These are phyloP conservation scores for Hapalemur alaotrensis DNA, from an alignment of 2,797 vertebrate genomes.

Conservation along the genomic window DNA sequence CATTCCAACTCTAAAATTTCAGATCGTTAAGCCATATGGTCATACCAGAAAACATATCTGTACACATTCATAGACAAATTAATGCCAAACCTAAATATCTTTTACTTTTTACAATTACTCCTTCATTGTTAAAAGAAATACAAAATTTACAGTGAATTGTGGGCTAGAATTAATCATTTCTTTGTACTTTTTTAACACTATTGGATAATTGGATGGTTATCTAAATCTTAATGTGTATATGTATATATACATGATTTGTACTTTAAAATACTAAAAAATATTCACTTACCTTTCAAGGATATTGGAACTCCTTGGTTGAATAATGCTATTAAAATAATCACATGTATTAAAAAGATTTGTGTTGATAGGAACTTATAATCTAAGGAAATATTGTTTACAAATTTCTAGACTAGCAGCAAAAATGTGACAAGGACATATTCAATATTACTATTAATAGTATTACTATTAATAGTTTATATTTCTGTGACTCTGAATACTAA, in stretches of 20 bases:
- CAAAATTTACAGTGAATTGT: not conserved
- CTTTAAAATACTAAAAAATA: not conserved
- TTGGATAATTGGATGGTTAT: not conserved
- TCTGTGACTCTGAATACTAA: not conserved
- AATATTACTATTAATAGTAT: not conserved
- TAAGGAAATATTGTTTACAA: not conserved
- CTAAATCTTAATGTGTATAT: not conserved
- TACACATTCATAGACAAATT: not conserved
- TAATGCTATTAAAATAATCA: slow-evolving; percentile 63
- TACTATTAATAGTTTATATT: not conserved
- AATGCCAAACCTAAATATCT: not conserved
- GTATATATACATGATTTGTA: not conserved
- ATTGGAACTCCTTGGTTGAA: slow-evolving; percentile 3
- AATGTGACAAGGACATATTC: not conserved
- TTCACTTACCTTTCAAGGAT: slow-evolving; percentile 54
- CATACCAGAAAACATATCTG: not conserved
- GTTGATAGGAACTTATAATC: not conserved
- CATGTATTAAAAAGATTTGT: not conserved
- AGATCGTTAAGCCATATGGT: not conserved
- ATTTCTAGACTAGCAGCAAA: not conserved
- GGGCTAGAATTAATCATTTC: not conserved
- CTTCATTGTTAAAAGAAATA: not conserved
- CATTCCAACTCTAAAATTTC: not conserved
- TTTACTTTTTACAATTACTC: not conserved
- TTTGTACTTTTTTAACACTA: not conserved